These are phyloP conservation scores for Gopherus evgoodei DNA, from an alignment of 2,113 vertebrate genomes.

Conservation along the genomic window DNA sequence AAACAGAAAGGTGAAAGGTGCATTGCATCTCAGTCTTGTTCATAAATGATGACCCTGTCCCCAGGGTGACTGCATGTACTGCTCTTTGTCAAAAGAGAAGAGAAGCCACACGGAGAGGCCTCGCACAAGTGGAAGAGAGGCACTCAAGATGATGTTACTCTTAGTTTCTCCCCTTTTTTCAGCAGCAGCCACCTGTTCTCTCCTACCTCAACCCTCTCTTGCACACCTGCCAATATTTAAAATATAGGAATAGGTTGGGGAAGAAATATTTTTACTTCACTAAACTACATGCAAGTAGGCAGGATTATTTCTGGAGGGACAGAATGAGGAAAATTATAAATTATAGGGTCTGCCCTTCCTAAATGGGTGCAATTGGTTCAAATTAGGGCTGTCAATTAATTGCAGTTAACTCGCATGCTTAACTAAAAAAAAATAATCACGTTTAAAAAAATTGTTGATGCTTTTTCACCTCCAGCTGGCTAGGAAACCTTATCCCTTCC, in stretches of 20 bases:
- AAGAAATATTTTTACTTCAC: background rate
- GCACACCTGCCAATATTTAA: background rate
- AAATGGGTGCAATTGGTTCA: background rate
- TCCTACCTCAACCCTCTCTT: background rate
- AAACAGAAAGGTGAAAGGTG: background rate
- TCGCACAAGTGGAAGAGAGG: background rate
- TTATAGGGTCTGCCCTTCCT: background rate
- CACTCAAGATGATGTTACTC: background rate
- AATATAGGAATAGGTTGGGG: background rate
- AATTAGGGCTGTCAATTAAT: background rate
- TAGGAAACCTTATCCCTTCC: background rate
- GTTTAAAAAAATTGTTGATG: background rate
- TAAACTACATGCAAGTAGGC: background rate
- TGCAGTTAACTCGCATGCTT: no score
- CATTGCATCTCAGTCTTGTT: background rate
- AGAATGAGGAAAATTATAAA: background rate
- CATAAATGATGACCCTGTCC: background rate
- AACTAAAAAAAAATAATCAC: no score
- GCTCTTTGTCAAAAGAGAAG: rapidly evolving
- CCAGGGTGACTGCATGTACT: background rate
- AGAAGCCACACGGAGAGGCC: background rate
- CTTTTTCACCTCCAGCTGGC: background rate
- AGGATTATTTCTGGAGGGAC: background rate
- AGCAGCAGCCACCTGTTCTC: background rate
- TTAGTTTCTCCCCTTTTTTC: background rate